Evolutionary conservation across 1,140 invertebrate genomes (phyloP).

Genomic region (Drosophila santomea): DNA sequence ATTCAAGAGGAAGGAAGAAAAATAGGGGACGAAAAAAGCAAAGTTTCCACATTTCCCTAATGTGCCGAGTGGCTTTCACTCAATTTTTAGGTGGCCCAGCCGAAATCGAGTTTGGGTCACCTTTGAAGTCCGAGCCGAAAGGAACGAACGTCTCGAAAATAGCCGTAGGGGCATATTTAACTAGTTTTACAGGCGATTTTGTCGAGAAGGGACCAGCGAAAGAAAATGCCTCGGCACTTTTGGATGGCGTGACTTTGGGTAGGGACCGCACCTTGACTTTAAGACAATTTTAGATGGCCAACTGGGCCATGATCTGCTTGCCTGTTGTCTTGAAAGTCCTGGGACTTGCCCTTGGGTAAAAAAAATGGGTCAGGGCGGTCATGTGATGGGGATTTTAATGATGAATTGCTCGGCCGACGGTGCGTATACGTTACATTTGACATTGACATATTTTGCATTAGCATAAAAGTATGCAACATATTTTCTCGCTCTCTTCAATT

Average conservation of each 20-base stretch:
- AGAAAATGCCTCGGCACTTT: conserved; percentile 29
- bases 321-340: conserved; percentile 20
- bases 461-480: conserved; percentile 77
- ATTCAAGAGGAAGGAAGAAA: conserved; percentile 10
- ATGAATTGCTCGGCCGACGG: conserved; percentile 69
- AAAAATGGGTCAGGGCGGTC: conserved; percentile 30
- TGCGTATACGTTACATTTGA: conserved; percentile 67
- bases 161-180: conserved; percentile 77
- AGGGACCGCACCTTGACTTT: conserved; percentile 67
- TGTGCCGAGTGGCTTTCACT: conserved; percentile 59
- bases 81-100: conserved; percentile 53
- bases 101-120: conserved; percentile 21
- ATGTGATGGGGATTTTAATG: conserved; percentile 61
- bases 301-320: conserved; percentile 6
- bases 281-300: conserved; percentile 51
- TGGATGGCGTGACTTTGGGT: conserved; percentile 37
- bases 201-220: conserved; percentile 20
- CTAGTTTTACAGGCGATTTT: conserved; percentile 73
- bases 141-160: conserved; percentile 58
- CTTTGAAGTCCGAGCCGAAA: conserved; percentile 44
- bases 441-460: conserved; percentile 77
- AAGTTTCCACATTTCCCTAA: conserved; percentile 63
- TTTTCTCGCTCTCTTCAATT: conserved; percentile 30
- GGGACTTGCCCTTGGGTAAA: conserved; percentile 17
- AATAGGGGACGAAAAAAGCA: conserved; percentile 42